Percentiles rank a stretch among this genome's conserved stretches.
phyloP scores from a whole-genome alignment of 2,888 invertebrate species.

The Platerodrilus igneus region DNA sequence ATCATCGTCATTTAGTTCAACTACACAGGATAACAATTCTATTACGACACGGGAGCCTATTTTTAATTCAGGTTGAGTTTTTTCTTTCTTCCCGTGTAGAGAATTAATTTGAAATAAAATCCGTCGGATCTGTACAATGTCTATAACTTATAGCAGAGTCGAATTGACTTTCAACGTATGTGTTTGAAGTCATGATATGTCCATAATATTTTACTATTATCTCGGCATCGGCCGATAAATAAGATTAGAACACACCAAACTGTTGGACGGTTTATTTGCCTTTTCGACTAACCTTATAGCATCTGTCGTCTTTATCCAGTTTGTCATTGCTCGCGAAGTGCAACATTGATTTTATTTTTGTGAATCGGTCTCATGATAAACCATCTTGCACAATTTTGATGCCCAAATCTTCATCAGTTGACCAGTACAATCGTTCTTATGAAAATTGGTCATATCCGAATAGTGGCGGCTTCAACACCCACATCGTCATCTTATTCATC shows the following conservation, averaged over 20 bases:
- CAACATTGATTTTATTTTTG: constrained; percentile 9
- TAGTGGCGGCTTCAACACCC: not conserved
- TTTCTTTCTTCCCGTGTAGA: too few relatives aligned
- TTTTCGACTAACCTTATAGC: constrained; percentile 9
- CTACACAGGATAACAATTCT: too few relatives aligned
- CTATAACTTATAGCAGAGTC: too few relatives aligned
- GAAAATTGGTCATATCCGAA: constrained; percentile 8
- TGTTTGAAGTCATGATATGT: too few relatives aligned
- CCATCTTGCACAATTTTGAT: constrained; percentile 5
- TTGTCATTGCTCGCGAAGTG: constrained; percentile 9
- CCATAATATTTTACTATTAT: constrained; percentile 8
- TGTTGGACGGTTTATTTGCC: constrained; percentile 2
- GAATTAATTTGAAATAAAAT: too few relatives aligned
- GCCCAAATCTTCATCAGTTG: constrained; percentile 8
- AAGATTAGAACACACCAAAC: constrained; percentile 5
- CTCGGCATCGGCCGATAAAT: constrained; percentile 7
- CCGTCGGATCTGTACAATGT: too few relatives aligned
- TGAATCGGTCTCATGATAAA: constrained; percentile 4
- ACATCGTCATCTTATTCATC: constrained; percentile 3
- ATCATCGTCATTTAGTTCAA: too few relatives aligned
- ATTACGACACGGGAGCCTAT: too few relatives aligned
- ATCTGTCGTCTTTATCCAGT: constrained; percentile 9
- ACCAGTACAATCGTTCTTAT: constrained; percentile 9
- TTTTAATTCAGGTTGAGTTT: too few relatives aligned
- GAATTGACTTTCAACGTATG: too few relatives aligned